These are phyloP conservation scores for Caenorhabditis afra DNA, from an alignment of 2,888 invertebrate species.

Conservation along the genomic window DNA sequence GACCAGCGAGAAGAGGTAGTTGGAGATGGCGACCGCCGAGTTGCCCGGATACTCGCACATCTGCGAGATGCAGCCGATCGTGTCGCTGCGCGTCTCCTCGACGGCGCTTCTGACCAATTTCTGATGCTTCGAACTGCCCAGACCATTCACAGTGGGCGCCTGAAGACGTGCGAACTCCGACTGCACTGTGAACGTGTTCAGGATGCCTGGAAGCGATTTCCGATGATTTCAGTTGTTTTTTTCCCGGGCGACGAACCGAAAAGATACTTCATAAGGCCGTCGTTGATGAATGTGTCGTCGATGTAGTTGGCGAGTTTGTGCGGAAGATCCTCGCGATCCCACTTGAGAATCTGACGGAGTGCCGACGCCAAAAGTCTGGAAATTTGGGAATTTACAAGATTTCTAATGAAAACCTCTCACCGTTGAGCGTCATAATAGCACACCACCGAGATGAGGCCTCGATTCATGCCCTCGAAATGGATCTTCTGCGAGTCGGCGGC, in stretches of 20 bases:
- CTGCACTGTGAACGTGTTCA: slow-evolving; percentile 60
- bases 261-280: slow-evolving; percentile 49
- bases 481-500: slow-evolving; percentile 69
- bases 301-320: slow-evolving; percentile 34
- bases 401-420: slow-evolving; percentile 9
- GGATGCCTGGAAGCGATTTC: slow-evolving; percentile 51
- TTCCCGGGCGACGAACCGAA: too few species aligned
- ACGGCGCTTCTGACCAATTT: slow-evolving; percentile 61
- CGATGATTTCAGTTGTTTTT: slow-evolving; percentile 7
- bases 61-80: slow-evolving; percentile 46
- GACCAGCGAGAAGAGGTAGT: slow-evolving; percentile 56
- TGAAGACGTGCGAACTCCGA: slow-evolving; percentile 64
- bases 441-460: slow-evolving; percentile 71
- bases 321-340: slow-evolving; percentile 56
- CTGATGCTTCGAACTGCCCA: slow-evolving; percentile 71
- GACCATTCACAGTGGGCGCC: slow-evolving; percentile 67
- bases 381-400: not conserved
- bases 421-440: slow-evolving; percentile 75
- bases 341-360: slow-evolving; percentile 54
- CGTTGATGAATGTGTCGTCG: slow-evolving; percentile 52
- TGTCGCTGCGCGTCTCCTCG: slow-evolving; percentile 58
- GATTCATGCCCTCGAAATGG: slow-evolving; percentile 65
- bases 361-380: slow-evolving; percentile 31
- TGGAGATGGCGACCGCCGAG: slow-evolving; percentile 44
- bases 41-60: slow-evolving; percentile 51